Percentiles rank a stretch among this genome's conserved stretches.
Conservation (phyloP, 1,140 invertebrate genomes). For the Augochlora pura region DNA sequence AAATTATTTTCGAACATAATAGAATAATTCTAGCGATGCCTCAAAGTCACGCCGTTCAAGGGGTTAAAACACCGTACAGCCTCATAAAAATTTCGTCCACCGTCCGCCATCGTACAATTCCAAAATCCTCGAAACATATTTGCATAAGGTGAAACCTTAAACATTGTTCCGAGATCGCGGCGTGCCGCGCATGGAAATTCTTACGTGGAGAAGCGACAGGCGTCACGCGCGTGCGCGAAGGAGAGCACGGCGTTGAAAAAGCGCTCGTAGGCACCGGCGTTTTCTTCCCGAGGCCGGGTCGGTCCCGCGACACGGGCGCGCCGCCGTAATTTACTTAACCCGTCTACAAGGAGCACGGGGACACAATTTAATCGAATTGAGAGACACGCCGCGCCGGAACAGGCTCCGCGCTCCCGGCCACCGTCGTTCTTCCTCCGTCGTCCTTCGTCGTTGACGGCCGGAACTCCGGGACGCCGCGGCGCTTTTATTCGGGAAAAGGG, state of each 20-base stretch:
- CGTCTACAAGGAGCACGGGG: slow-evolving; percentile 58
- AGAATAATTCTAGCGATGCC: too few relatives aligned
- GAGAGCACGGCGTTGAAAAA: too few relatives aligned
- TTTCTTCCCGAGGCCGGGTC: slow-evolving; percentile 59
- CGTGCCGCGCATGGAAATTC: slow-evolving; percentile 36
- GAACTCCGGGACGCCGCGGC: slow-evolving; percentile 8
- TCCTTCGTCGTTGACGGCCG: slow-evolving; percentile 15
- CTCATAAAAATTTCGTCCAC: too few relatives aligned
- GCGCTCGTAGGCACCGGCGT: slow-evolving; percentile 8
- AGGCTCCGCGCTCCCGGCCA: slow-evolving; percentile 7
- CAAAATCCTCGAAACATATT: too few relatives aligned
- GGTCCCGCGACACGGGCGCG: slow-evolving; percentile 50
- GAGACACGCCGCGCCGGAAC: slow-evolving; percentile 43
- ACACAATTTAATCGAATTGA: slow-evolving; percentile 73
- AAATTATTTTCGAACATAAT: too few relatives aligned
- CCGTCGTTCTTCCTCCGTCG: slow-evolving; percentile 45
- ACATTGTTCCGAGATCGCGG: too few relatives aligned
- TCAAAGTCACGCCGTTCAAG: too few relatives aligned
- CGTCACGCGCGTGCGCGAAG: too few relatives aligned
- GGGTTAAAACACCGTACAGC: too few relatives aligned
- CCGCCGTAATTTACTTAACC: slow-evolving; percentile 71
- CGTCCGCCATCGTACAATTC: too few relatives aligned
- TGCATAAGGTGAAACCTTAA: too few relatives aligned
- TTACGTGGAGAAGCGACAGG: neutral
- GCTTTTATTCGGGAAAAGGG: slow-evolving; percentile 40